Percentiles rank a stretch among this genome's conserved stretches.
These are phyloP conservation scores for Platalea minor DNA, from an alignment of 2,797 vertebrate species.

Conservation along the genomic window DNA sequence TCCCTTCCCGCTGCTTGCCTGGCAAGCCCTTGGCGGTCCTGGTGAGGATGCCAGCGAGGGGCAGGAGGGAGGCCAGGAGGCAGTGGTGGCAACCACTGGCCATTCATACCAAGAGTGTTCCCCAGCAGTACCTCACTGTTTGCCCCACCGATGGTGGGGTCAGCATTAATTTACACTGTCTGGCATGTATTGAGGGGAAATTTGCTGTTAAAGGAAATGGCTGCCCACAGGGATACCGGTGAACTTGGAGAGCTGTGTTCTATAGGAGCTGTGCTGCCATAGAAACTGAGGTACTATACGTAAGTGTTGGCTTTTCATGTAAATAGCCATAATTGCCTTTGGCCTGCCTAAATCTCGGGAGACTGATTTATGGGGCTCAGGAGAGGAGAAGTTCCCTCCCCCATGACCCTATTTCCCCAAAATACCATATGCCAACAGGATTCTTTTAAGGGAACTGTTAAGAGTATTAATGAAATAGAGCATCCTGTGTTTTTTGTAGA, in stretches of 20 bases:
- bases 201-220: not conserved
- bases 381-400: not conserved
- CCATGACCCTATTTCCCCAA: not conserved
- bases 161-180: not conserved
- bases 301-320: not conserved
- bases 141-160: fast-evolving
- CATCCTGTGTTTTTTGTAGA: not conserved
- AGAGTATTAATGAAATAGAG: not conserved
- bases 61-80: not conserved
- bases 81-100: not conserved
- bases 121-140: fast-evolving
- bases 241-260: not conserved
- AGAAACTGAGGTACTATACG: not conserved
- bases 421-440: not conserved
- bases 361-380: not conserved
- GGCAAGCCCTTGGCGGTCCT: fast-evolving
- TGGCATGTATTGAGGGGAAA: not conserved
- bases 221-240: not conserved
- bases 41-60: not conserved
- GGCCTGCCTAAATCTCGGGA: not conserved
- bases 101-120: fast-evolving
- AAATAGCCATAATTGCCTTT: slow-evolving; percentile 17
- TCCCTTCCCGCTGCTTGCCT: not conserved
- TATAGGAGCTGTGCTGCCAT: slow-evolving; percentile 17
- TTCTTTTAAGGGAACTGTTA: not conserved